These are phyloP conservation scores for Geotria australis DNA, from an alignment of 2,797 vertebrate species.

Conservation along the genomic window DNA sequence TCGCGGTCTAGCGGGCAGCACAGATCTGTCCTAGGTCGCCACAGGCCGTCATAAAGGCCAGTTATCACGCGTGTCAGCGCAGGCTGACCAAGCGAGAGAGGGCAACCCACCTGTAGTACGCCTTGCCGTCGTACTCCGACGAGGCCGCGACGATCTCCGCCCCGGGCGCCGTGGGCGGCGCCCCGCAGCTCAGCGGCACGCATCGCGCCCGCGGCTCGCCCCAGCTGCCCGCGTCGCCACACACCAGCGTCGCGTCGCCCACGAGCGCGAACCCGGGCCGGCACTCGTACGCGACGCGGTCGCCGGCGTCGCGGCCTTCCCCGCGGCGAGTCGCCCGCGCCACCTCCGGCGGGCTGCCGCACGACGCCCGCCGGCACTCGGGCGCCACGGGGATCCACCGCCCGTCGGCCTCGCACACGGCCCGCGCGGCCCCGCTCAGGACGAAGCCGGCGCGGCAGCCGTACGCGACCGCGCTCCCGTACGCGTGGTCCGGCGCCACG, in stretches of 20 bases:
- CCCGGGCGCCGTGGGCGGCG: slow-evolving; percentile 30
- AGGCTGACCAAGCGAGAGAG: too few species aligned
- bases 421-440: slow-evolving; percentile 18
- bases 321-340: too few species aligned
- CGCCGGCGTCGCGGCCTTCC: too few species aligned
- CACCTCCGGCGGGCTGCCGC: slow-evolving; percentile 31
- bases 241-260: slow-evolving; percentile 54
- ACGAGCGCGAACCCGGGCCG: slow-evolving; percentile 60
- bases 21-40: too few species aligned
- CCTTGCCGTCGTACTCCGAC: slow-evolving; percentile 35
- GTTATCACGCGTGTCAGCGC: too few species aligned
- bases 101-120: slow-evolving; percentile 47
- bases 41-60: too few species aligned
- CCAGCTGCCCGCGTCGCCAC: slow-evolving; percentile 56
- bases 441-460: slow-evolving; percentile 29
- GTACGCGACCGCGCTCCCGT: slow-evolving; percentile 36
- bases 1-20: too few species aligned
- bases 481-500: slow-evolving; percentile 38
- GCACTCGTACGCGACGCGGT: slow-evolving; percentile 39
- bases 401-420: slow-evolving; percentile 48
- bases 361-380: slow-evolving; percentile 37
- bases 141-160: slow-evolving; percentile 18
- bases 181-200: slow-evolving; percentile 40
- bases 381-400: slow-evolving; percentile 54
- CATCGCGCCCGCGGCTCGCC: slow-evolving; percentile 40